Percentiles rank a stretch among this genome's conserved stretches.
phyloP scores from a whole-genome alignment of 2,113 vertebrate species.

The Sphyrna mokarran region DNA sequence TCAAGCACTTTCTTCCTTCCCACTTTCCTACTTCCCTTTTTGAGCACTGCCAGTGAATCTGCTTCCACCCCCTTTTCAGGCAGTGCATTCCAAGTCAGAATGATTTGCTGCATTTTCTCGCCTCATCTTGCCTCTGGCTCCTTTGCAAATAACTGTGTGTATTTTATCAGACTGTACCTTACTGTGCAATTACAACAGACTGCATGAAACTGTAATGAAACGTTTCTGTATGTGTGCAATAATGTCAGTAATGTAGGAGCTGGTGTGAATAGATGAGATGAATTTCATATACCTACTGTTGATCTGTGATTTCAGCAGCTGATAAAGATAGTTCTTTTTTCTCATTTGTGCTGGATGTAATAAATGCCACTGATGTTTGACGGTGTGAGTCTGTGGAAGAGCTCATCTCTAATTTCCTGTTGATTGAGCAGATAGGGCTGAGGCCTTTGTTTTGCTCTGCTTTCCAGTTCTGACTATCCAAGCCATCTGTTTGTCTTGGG shows the following conservation, averaged over 20 bases:
- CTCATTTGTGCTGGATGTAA: background rate
- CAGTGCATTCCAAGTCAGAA: background rate
- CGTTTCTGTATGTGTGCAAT: background rate
- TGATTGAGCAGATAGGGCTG: background rate
- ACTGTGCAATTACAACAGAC: no score
- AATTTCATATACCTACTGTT: background rate
- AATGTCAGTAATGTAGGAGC: background rate
- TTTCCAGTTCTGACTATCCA: background rate
- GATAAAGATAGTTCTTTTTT: background rate
- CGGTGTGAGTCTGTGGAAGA: background rate
- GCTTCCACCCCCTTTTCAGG: background rate
- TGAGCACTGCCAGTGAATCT: background rate
- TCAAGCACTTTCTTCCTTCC: background rate
- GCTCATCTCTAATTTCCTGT: conserved; percentile 12
- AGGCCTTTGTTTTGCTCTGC: background rate
- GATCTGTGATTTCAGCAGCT: background rate
- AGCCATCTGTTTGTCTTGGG: background rate
- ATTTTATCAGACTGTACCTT: background rate
- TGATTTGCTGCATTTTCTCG: background rate
- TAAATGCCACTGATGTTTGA: conserved; percentile 18
- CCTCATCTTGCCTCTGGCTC: background rate
- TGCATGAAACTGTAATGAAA: background rate
- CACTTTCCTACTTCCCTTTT: background rate
- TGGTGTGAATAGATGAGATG: background rate
- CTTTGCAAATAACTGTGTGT: background rate